A percentile compares a stretch with the other conserved stretches of the same genome.
These are phyloP conservation scores for Nematolebias whitei DNA, from an alignment of 2,113 vertebrate species.

Conservation along the genomic window DNA sequence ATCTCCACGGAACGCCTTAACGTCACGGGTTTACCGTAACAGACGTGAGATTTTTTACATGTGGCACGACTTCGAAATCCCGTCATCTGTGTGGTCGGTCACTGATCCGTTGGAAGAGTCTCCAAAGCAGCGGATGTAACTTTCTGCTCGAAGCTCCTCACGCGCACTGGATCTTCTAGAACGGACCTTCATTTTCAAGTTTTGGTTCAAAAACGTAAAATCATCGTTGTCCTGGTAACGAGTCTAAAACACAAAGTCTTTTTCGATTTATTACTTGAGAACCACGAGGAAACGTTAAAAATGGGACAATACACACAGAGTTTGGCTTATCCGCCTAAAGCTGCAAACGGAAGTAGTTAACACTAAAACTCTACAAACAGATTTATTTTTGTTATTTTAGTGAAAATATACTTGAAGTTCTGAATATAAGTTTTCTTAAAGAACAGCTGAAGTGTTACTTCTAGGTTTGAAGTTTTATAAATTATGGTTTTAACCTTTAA, in stretches of 20 bases:
- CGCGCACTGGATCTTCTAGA: conserved; percentile 20
- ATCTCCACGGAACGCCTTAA: neutral
- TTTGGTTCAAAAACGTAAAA: rapidly evolving
- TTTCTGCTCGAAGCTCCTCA: conserved; percentile 13
- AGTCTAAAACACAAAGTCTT: no score
- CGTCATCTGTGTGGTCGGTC: neutral
- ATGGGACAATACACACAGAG: neutral
- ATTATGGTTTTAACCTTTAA: no score
- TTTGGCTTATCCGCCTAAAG: neutral
- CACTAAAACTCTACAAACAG: no score
- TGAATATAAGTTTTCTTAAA: no score
- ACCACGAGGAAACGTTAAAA: neutral
- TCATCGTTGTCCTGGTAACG: no score
- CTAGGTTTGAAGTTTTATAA: no score
- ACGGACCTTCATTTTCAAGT: neutral
- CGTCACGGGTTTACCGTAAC: neutral
- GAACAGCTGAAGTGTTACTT: neutral
- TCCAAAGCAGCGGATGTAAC: neutral
- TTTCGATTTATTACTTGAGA: neutral
- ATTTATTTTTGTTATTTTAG: no score
- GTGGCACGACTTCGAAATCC: neutral
- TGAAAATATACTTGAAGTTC: no score
- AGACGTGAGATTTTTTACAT: neutral
- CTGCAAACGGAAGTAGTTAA: neutral
- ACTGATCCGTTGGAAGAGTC: neutral